Percentiles rank a stretch among this genome's conserved stretches.
Conservation (phyloP, 1,140 invertebrate species). For the Papilio polytes region DNA sequence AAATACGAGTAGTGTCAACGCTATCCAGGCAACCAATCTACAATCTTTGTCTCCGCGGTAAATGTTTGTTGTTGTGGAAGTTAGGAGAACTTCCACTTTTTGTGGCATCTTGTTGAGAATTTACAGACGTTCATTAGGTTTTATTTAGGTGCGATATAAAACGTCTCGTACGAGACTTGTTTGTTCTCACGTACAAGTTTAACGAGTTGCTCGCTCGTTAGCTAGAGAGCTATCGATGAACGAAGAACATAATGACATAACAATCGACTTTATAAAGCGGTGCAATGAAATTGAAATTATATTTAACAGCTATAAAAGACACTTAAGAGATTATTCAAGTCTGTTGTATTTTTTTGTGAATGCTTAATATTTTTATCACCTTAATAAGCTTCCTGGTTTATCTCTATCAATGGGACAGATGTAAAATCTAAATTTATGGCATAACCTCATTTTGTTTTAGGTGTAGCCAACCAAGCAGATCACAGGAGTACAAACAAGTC, state of each 20-base stretch:
- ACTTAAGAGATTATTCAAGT: too few species aligned
- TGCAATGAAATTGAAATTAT: conserved; percentile 4
- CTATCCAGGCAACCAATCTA: neutral
- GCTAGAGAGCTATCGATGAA: conserved; percentile 33
- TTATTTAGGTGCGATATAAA: conserved; percentile 36
- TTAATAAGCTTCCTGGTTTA: too few species aligned
- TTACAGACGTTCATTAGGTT: conserved; percentile 31
- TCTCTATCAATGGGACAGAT: too few species aligned
- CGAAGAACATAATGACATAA: conserved; percentile 21
- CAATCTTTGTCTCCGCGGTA: neutral
- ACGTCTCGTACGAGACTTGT: conserved; percentile 36
- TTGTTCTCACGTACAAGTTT: conserved; percentile 40
- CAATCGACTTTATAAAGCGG: neutral
- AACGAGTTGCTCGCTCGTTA: conserved; percentile 40
- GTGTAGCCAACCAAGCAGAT: conserved; percentile 87
- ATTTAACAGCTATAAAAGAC: conserved; percentile 6
- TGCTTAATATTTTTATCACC: too few species aligned
- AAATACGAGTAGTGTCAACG: neutral
- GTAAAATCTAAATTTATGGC: conserved; percentile 32
- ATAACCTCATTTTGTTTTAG: conserved; percentile 63
- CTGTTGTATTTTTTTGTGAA: too few species aligned
- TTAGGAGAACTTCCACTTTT: neutral
- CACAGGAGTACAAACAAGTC: conserved; percentile 89
- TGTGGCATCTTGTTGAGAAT: conserved; percentile 21
- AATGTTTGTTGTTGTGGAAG: neutral